A percentile compares a stretch with the other conserved stretches of the same genome.
phyloP scores from a whole-genome alignment of 92 coral and sea anemone species.

The Palythoa grandis region DNA sequence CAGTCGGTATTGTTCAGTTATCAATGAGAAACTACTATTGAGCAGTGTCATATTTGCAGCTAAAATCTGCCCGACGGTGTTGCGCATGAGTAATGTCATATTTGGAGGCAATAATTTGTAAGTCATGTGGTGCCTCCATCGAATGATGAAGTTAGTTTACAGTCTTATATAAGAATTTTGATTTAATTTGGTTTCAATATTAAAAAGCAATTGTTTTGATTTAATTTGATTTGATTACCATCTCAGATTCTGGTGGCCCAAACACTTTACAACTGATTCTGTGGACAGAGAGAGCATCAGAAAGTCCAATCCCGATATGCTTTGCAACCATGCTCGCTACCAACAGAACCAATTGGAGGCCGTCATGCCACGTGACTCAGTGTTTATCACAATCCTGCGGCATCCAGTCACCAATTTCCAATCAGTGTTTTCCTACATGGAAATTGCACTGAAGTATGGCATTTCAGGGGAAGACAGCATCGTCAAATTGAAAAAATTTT shows the following conservation, averaged over 20 bases:
- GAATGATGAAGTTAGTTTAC: no score
- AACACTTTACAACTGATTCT: constrained; percentile 5
- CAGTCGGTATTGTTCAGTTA: no score
- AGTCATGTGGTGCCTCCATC: no score
- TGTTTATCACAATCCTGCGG: constrained; percentile 28
- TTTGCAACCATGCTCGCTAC: constrained; percentile 42
- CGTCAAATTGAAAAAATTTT: background rate
- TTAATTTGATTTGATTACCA: background rate
- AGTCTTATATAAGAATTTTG: no score
- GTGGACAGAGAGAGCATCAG: constrained; percentile 27
- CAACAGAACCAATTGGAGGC: constrained; percentile 9
- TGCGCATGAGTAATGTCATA: no score
- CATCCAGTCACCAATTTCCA: constrained; percentile 31
- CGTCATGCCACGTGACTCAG: constrained; percentile 30
- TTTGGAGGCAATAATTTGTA: no score
- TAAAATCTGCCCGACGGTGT: no score
- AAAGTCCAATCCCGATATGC: constrained; percentile 22
- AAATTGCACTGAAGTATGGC: constrained; percentile 13
- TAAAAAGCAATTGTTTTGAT: background rate
- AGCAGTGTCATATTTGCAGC: no score
- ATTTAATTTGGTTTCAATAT: no score
- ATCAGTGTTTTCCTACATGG: constrained; percentile 41
- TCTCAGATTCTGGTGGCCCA: constrained; percentile 38
- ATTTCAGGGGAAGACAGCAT: constrained; percentile 5
- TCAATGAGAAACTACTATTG: no score